Conservation (phyloP, 1,140 invertebrate species). For the Euura saliciscinereae region DNA sequence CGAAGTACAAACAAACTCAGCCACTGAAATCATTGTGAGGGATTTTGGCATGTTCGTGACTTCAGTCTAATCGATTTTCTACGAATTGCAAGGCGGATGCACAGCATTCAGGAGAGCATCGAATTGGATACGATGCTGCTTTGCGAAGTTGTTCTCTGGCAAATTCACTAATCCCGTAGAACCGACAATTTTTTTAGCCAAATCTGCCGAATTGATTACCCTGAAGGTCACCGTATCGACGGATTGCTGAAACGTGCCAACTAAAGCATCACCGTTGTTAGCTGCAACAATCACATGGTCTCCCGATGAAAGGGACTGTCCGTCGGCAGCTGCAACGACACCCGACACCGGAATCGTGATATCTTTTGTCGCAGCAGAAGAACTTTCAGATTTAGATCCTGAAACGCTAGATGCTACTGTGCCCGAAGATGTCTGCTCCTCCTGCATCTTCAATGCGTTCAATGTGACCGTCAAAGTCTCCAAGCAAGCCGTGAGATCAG, state of each 20-base stretch:
- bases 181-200: background rate
- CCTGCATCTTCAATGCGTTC: background rate
- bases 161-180: background rate
- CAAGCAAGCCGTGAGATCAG: background rate
- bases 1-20: no score
- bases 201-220: background rate
- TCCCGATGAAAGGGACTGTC: slow-evolving; percentile 19
- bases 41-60: no score
- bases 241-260: slow-evolving; percentile 22
- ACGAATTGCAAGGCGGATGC: background rate
- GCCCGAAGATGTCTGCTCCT: background rate
- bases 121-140: background rate
- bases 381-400: no score
- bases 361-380: no score
- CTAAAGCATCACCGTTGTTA: slow-evolving; percentile 18
- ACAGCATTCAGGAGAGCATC: background rate
- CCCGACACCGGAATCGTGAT: background rate
- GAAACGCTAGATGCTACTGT: no score
- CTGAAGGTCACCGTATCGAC: slow-evolving; percentile 27
- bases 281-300: slow-evolving; percentile 27
- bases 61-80: no score
- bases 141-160: background rate
- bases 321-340: slow-evolving; percentile 19
- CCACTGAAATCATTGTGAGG: no score
- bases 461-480: background rate